These are phyloP conservation scores for Lutraria rhynchaena DNA, from an alignment of 1,140 invertebrate species.

Conservation along the genomic window DNA sequence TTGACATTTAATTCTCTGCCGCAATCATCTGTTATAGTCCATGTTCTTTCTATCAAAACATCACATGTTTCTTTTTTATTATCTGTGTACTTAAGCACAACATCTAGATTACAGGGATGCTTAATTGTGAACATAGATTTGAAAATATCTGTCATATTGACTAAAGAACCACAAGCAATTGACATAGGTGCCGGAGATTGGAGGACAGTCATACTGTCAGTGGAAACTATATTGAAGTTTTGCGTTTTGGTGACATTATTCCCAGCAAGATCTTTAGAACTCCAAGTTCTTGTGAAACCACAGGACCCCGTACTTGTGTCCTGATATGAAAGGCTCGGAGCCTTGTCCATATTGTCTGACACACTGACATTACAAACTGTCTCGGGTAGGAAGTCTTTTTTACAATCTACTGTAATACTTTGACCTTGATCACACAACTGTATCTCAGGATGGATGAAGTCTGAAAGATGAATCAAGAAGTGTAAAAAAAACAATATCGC, in stretches of 20 bases:
- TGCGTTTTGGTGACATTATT: neutral
- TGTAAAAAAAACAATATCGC: neutral
- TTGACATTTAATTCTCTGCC: neutral
- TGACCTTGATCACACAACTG: neutral
- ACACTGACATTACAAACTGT: slow-evolving; percentile 5
- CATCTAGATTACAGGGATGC: slow-evolving; percentile 1
- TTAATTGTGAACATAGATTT: slow-evolving; percentile 18
- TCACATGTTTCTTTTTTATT: neutral
- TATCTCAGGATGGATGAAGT: neutral
- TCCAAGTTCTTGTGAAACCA: slow-evolving; percentile 8
- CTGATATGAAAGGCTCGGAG: neutral
- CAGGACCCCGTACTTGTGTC: neutral
- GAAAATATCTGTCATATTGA: slow-evolving; percentile 1
- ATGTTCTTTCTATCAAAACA: neutral
- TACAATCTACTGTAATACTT: neutral
- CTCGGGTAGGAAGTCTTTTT: neutral
- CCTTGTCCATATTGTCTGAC: neutral
- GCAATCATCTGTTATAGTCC: slow-evolving; percentile 14
- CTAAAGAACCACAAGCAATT: slow-evolving; percentile 11
- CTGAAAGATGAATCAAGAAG: slow-evolving; percentile 8
- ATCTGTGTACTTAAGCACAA: neutral
- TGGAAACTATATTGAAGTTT: neutral
- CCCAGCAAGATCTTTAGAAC: neutral
- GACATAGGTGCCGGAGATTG: neutral
- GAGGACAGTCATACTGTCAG: neutral